These are phyloP conservation scores for Rhodophaea formosa DNA, from an alignment of 2,888 invertebrate species.

Conservation along the genomic window DNA sequence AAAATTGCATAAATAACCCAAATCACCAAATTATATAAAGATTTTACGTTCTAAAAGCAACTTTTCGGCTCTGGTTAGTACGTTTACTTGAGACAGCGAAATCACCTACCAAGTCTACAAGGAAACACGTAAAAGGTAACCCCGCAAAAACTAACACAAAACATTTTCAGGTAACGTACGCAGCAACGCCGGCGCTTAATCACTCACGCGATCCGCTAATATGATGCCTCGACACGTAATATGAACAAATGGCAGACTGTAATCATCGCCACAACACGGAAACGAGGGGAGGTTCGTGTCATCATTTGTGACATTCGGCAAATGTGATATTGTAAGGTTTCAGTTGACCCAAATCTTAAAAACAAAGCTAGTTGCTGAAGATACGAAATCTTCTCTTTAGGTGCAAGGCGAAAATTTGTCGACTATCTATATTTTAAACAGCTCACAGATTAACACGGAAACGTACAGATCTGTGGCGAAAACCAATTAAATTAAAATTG, in stretches of 20 bases:
- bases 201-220: constrained; percentile 23
- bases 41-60: too few species aligned
- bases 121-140: background rate
- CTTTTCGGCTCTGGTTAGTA: too few species aligned
- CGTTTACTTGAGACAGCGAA: background rate
- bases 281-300: background rate
- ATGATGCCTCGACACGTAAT: constrained; percentile 20
- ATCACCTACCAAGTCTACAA: background rate
- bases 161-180: constrained; percentile 4
- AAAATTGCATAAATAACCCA: too few species aligned
- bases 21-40: too few species aligned
- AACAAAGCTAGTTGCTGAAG: too few species aligned
- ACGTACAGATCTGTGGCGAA: too few species aligned
- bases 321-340: background rate
- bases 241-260: constrained; percentile 15
- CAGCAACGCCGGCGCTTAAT: constrained; percentile 19
- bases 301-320: background rate
- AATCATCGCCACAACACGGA: constrained; percentile 10
- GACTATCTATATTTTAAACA: too few species aligned
- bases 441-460: too few species aligned
- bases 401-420: too few species aligned
- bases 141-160: constrained; percentile 1
- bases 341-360: background rate
- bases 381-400: too few species aligned
- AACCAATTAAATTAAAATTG: too few species aligned